Evolutionary conservation across 2,888 invertebrate genomes (phyloP), one percentile per base, ranked within the genome.

Genomic region (Norana najaformis): DNA sequence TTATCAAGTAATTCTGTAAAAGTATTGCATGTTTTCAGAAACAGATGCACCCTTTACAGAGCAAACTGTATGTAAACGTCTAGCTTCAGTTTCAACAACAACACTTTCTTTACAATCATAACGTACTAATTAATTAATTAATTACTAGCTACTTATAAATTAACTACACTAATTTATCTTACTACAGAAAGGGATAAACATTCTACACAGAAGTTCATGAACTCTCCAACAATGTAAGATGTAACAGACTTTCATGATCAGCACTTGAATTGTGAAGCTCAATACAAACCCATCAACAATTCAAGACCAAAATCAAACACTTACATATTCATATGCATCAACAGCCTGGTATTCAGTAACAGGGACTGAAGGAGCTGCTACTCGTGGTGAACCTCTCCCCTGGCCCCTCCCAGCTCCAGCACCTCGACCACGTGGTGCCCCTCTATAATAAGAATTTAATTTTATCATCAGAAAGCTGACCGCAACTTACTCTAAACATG

Each of bases 321-420:
- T 36, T 85, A 85, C 85, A 85, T 85, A 85, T 85, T 85, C 85
- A n/a, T 85, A 85, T 36, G 85, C 85, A 37, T 85, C 85, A 16
- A 85, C 85, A 2, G 36, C 35, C 37, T 35, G 85, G 85, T 85
- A 85, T 8, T 85, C 85, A 23, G 85, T 23, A 85, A 37, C 35
- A 37, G 85, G 37, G 14, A 23, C 85, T 1, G 16, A 30, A 35
- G 36, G 85, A 36, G 36, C 85, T n/a, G 35, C 6, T 16, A 85
- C 14, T 85, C 36, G 36, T 1, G 85, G 36, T 11, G 85, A 3
- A 18, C 69, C 69, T 69, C 85, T 85, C 37, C 35, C 30, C 85
- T 85, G 85, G 35, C 85, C 85, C 23, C 85, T 85, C 23, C 85
- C 85, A 36, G n/a, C 36, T 6, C n/a, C 13, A 85, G 36, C 85